phyloP scores from a whole-genome alignment of 2,797 vertebrate genomes.

The Prunella strophiata region DNA sequence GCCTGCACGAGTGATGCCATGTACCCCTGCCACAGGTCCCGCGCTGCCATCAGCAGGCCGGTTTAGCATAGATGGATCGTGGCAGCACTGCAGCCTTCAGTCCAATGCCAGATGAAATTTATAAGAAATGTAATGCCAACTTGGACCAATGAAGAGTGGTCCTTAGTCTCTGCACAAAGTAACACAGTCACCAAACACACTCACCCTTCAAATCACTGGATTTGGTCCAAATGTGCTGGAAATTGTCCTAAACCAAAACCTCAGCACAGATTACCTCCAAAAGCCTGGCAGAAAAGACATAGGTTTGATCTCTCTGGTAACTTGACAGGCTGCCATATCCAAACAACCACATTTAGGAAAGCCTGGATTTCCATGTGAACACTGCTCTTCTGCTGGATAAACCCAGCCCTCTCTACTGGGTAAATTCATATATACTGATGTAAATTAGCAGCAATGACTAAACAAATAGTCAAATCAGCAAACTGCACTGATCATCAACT shows the following conservation, averaged over 20 bases:
- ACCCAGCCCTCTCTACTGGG: not conserved
- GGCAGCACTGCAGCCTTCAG: constrained; percentile 4
- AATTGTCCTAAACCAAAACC: not conserved
- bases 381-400: not conserved
- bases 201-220: not conserved
- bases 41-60: not conserved
- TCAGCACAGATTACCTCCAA: not conserved
- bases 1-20: fast-evolving
- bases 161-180: not conserved
- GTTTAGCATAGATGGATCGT: not conserved
- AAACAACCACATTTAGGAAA: not conserved
- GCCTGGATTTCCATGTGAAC: not conserved
- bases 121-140: not conserved
- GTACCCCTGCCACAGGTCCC: not conserved
- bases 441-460: not conserved
- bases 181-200: not conserved
- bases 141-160: not conserved
- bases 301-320: not conserved
- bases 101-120: not conserved
- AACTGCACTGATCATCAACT: not conserved
- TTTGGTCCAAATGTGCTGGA: not conserved
- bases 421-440: not conserved
- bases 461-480: not conserved
- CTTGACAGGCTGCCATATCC: not conserved
- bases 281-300: not conserved